These are phyloP conservation scores for Trichechus manatus DNA, from an alignment of 2,113 vertebrate species.

Conservation along the genomic window DNA sequence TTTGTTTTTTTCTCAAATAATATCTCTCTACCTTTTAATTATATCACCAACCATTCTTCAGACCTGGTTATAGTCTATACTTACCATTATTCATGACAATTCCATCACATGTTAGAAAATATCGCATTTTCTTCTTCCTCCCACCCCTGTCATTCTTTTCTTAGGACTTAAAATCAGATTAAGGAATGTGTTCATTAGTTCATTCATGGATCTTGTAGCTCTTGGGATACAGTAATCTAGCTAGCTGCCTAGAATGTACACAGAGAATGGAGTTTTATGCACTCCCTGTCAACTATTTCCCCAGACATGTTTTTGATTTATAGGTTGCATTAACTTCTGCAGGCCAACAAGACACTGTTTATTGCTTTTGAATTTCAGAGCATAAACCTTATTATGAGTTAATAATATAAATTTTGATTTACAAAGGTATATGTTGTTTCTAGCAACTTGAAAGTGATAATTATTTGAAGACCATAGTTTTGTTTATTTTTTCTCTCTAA, in stretches of 20 bases:
- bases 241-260: background rate
- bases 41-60: background rate
- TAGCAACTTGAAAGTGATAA: background rate
- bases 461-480: background rate
- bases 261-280: background rate
- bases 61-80: background rate
- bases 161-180: background rate
- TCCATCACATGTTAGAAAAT: background rate
- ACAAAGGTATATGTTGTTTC: background rate
- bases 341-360: background rate
- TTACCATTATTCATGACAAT: background rate
- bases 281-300: background rate
- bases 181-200: background rate
- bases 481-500: background rate
- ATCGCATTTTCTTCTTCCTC: background rate
- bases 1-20: background rate
- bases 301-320: background rate
- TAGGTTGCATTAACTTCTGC: background rate
- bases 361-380: slow-evolving; percentile 17
- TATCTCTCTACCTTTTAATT: background rate
- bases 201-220: background rate
- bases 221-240: background rate
- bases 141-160: background rate
- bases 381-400: background rate
- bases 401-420: background rate